These are phyloP conservation scores for Otolemur garnettii DNA, from an alignment of 2,113 vertebrate genomes.

Conservation along the genomic window DNA sequence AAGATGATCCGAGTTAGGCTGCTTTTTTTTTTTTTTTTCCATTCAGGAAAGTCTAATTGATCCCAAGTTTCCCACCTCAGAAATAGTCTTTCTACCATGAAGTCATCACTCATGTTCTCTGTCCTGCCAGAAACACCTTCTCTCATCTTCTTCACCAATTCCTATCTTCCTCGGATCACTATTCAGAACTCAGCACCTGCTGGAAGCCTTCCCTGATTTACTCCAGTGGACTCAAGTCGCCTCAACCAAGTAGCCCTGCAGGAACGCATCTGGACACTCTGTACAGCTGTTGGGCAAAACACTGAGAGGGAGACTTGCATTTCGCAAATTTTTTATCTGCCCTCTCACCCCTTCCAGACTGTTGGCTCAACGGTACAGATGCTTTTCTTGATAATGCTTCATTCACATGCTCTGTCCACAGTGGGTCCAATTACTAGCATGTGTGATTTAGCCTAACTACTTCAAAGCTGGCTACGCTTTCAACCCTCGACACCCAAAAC, in stretches of 20 bases:
- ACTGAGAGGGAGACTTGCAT: neutral
- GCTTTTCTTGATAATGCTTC: neutral
- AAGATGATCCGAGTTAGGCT: neutral
- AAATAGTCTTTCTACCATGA: conserved; percentile 38
- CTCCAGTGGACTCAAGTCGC: neutral
- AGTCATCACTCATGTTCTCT: neutral
- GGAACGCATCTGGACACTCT: neutral
- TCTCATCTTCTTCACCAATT: neutral
- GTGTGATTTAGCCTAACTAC: neutral
- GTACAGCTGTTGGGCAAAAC: neutral
- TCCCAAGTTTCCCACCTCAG: neutral
- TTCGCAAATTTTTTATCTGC: conserved; percentile 44
- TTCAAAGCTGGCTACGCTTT: conserved; percentile 2
- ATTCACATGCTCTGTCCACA: neutral
- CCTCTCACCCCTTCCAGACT: neutral
- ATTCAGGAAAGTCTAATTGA: conserved; percentile 13
- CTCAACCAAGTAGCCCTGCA: neutral
- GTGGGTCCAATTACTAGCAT: neutral
- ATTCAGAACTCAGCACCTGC: neutral
- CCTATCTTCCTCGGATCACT: neutral
- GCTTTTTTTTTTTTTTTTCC: neutral
- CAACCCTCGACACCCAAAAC: neutral
- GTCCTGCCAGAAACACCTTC: neutral
- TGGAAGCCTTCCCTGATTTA: neutral
- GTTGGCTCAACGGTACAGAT: neutral